Evolutionary conservation across 2,888 invertebrate genomes (phyloP).

Genomic region (Lamellibrachia columna): DNA sequence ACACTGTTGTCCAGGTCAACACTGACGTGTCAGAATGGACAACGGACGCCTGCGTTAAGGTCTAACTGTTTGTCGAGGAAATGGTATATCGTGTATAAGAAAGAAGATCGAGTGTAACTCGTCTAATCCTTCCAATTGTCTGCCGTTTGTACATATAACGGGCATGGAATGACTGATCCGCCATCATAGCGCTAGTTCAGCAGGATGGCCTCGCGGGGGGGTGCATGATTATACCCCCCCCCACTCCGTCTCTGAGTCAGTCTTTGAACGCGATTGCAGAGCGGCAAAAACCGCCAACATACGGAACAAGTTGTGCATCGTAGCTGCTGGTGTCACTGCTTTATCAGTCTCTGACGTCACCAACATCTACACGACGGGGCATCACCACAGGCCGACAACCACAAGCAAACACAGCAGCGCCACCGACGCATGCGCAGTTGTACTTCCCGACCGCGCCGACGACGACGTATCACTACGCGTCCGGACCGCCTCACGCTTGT

Average conservation of each 20-base stretch:
- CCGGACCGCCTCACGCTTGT: constrained; percentile 1
- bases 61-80: neutral
- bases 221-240: neutral
- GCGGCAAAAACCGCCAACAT: neutral
- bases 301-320: neutral
- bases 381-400: neutral
- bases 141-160: neutral
- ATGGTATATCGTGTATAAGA: neutral
- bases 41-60: neutral
- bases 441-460: neutral
- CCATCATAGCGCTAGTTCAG: neutral
- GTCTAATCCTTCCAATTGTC: neutral
- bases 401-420: neutral
- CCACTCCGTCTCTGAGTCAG: neutral
- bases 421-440: neutral
- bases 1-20: neutral
- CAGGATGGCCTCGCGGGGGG: neutral
- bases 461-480: neutral
- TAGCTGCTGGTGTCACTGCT: neutral
- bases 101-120: constrained; percentile 6
- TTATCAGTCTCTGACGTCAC: neutral
- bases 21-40: neutral
- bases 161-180: neutral
- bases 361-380: neutral
- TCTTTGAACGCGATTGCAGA: constrained; percentile 11